Evolutionary conservation across 2,797 vertebrate species (phyloP), one percentile per base, ranked within the genome.

Genomic region (Argyrosomus regius): DNA sequence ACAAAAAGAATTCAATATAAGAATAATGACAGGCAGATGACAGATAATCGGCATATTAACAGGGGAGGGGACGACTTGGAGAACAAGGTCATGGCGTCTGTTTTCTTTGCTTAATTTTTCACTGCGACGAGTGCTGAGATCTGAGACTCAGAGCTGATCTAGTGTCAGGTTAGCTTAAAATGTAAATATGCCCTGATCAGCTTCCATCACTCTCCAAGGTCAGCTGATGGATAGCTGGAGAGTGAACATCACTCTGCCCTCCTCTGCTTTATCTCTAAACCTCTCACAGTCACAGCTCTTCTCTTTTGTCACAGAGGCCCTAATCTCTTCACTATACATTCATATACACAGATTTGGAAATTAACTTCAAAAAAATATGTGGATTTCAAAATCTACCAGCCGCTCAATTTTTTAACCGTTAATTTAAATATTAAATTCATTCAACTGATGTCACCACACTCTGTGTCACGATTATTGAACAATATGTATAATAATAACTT

Each of bases 151-250:
- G 13, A 48, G 59, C 39, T 41, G 8, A 72, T 58, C 20, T 59
- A 24, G 17, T 52, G 20, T 72, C 14, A 45, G 31, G 6, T 62
- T 26, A 72, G 11, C 28, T 49, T 72, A 8, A 77, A 72, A 75
- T 76, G 53, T 70, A 60, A 69, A 69, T 24, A 48, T 61, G n/a
- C 18, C 59, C 64, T 58, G 66, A 81, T 89, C 78, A 56, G 56
- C 74, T 75, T 90, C 69, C 28, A 43, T 65, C 77, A 64, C 59
- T 75, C 20, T 52, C 69, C 81, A 84, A 88, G 88, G 77, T 89
- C 88, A 92, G 74, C 41, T 69, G 20, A 88, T 87, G 28, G 62
- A 78, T 85, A 60, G 50, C 52, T 72, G 50, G 43, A 77, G 28
- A 62, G 52, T 77, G 77, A 87, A 75, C 65, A 62, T 69, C 46